Percentiles rank a stretch among this genome's conserved stretches.
Conservation (phyloP, 2,113 vertebrate species). For the Chlorodrepanis virens region DNA sequence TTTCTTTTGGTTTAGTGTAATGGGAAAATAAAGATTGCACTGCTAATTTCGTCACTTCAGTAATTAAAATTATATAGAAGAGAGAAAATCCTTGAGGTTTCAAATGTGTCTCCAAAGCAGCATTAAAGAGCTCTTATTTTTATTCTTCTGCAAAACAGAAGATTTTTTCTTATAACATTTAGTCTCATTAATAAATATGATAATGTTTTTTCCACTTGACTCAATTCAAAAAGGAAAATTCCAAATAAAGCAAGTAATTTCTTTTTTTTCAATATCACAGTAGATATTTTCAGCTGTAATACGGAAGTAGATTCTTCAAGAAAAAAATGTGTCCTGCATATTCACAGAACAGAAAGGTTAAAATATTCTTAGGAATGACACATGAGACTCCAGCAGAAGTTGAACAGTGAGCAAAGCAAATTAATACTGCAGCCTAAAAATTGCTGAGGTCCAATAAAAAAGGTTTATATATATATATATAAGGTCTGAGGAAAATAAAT, state of each 20-base stretch:
- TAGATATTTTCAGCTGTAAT: background rate
- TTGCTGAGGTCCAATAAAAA: background rate
- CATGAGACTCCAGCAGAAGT: background rate
- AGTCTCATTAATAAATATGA: background rate
- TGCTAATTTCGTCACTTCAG: background rate
- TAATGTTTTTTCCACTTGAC: background rate
- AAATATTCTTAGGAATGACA: background rate
- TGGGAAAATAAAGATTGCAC: background rate
- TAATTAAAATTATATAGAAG: background rate
- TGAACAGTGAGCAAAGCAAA: background rate
- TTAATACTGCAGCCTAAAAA: background rate
- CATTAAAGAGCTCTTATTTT: background rate
- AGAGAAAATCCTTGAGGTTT: background rate
- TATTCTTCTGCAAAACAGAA: background rate
- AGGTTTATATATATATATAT: background rate
- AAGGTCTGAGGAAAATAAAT: background rate
- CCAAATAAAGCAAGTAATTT: background rate
- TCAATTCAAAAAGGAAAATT: background rate
- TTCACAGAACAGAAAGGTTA: background rate
- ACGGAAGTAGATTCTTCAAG: background rate
- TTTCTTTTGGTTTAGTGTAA: background rate
- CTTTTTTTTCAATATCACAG: background rate
- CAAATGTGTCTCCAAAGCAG: background rate
- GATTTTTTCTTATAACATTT: background rate
- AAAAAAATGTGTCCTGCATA: background rate